Conservation (phyloP, 2,113 vertebrate species). For the Alligator sinensis region DNA sequence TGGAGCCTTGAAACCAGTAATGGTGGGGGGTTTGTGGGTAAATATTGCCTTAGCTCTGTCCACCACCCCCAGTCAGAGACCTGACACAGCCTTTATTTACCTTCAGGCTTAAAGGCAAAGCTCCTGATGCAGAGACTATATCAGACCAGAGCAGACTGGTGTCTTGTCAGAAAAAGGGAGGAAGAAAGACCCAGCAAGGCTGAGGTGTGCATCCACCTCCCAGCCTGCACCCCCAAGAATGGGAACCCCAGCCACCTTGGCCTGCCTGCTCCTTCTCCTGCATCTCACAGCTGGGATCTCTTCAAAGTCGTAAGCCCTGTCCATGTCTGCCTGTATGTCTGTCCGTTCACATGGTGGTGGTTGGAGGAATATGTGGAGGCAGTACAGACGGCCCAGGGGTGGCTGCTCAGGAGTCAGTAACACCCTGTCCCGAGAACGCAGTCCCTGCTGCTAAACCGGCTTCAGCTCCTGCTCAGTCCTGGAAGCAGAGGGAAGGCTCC, state of each 20-base stretch:
- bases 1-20: no score
- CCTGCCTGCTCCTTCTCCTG: not conserved
- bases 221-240: no score
- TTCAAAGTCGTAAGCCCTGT: not conserved
- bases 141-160: no score
- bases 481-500: not conserved
- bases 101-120: no score
- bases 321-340: not conserved
- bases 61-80: no score
- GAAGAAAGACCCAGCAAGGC: no score
- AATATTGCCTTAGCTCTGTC: no score
- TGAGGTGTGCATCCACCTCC: no score
- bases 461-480: not conserved
- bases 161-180: no score
- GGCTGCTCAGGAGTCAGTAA: not conserved
- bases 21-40: no score
- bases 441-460: not conserved
- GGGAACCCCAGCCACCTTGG: not conserved
- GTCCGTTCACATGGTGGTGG: not conserved
- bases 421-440: not conserved
- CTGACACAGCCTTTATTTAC: no score
- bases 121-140: no score
- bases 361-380: not conserved
- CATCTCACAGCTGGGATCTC: not conserved
- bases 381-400: not conserved